Conservation (phyloP, 2,113 vertebrate genomes). For the Varanus komodoensis region DNA sequence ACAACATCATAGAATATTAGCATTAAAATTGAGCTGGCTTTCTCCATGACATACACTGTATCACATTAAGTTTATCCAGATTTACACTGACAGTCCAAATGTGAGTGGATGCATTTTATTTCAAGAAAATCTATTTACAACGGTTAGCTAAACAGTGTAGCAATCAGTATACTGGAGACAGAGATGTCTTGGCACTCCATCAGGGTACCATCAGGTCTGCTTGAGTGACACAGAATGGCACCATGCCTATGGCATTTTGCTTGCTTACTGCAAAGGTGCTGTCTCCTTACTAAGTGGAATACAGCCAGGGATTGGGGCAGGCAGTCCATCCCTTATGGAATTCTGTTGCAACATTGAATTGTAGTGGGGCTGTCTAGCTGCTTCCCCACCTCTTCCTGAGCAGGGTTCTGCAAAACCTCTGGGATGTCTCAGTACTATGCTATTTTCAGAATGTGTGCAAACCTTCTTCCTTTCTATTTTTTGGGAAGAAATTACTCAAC, state of each 20-base stretch:
- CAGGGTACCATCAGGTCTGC: not conserved
- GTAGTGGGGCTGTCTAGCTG: too few species aligned
- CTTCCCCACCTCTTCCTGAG: not conserved
- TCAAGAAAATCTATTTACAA: constrained; percentile 27
- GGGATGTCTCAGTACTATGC: not conserved
- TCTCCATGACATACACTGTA: constrained; percentile 1
- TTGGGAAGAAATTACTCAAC: too few species aligned
- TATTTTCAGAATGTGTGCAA: not conserved
- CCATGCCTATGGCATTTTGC: not conserved
- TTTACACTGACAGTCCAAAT: constrained; percentile 29
- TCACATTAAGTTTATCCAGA: constrained; percentile 12
- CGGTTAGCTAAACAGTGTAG: constrained; percentile 35
- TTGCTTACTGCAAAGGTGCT: not conserved
- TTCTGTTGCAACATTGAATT: too few species aligned
- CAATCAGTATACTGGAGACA: not conserved
- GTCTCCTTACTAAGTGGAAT: not conserved
- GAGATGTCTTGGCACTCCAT: not conserved
- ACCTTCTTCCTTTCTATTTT: too few species aligned
- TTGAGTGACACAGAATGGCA: not conserved
- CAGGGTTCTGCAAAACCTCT: too few species aligned
- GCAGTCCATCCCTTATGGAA: too few species aligned
- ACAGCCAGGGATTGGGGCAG: not conserved
- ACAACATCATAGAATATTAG: not conserved
- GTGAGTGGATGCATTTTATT: not conserved
- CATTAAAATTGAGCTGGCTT: not conserved